Evolutionary conservation across 2,797 vertebrate species (phyloP), one percentile per base, ranked within the genome.

Genomic region (Setipinna tenuifilis): DNA sequence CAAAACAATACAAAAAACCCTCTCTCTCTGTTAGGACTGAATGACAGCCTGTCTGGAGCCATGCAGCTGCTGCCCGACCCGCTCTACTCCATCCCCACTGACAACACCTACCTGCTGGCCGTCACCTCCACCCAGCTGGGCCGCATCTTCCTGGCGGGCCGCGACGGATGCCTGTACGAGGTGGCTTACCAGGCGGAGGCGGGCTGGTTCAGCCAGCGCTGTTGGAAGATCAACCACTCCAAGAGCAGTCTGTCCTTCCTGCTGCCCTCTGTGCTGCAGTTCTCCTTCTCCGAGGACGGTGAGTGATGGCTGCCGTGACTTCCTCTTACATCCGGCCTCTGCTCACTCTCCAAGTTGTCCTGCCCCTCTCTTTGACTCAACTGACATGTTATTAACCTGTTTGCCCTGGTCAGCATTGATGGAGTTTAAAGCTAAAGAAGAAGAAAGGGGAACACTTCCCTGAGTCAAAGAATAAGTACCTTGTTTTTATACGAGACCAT

Each of bases 281-380:
- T 99, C 91, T 97, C 97, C 0, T 99, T 99, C 89, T 99, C 98
- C 81, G 98, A 99, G 91, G 98, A 99, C 82, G 98, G 98, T 99
- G 88, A 93, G 96, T 82, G 17, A 14, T 14, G 17, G 35, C 44
- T 48, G 25, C 21, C 4, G 44, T 23, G 1, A 71, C 31, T n/a
- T 31, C 1, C 46, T 5, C 5, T 59, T 59, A 86, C 62, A 9
- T 75, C n/a, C 83, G 16, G 50, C 14, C 50, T 54, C 50, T 54
- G 35, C 50, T 54, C 2, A 54, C 50, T 54, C 50, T 54, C 50
- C 35, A 2, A 5, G 35, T 5, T 41, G 14, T 14, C 9, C 50
- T 54, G 50, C 7, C 50, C 9, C 50, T 54, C 1, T 10, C 50
- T 54, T 14, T 54, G 50, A 54, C 50, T 54, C 50, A 54, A 3